Evolutionary conservation across 2,113 vertebrate genomes (phyloP).

Genomic region (Boulengeromyrus knoepffleri): DNA sequence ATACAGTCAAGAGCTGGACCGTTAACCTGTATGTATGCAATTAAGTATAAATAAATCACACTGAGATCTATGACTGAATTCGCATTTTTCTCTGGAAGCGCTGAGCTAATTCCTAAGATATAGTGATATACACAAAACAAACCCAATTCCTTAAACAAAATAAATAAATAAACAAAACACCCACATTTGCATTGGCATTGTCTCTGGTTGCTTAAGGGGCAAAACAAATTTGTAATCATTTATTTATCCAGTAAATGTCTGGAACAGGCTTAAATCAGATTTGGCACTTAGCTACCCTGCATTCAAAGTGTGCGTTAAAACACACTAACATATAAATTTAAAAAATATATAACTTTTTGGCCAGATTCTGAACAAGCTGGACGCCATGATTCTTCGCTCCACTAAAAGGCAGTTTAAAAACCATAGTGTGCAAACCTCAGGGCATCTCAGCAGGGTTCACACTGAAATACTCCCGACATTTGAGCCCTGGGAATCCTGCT

Average conservation of each 20-base stretch:
- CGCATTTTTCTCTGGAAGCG: background rate
- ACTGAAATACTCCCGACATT: background rate
- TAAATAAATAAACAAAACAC: background rate
- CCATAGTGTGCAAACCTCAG: background rate
- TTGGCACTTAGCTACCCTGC: background rate
- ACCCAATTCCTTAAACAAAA: background rate
- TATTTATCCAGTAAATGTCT: background rate
- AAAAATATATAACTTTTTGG: background rate
- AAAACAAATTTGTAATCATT: slow-evolving; percentile 6
- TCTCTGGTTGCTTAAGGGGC: background rate
- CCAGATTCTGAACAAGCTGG: background rate
- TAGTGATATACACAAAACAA: background rate
- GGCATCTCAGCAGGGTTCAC: background rate
- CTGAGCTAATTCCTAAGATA: background rate
- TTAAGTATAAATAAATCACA: background rate
- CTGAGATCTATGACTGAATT: background rate
- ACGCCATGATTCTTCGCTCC: background rate
- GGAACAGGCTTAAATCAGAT: slow-evolving; percentile 11
- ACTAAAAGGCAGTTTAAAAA: background rate
- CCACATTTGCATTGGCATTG: slow-evolving; percentile 2
- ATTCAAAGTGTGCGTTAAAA: background rate
- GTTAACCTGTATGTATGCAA: background rate
- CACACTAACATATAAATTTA: background rate
- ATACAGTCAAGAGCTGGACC: too few relatives aligned
- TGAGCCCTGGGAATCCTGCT: background rate